Conservation (phyloP, 2,113 vertebrate genomes). For the Pyrgilauda ruficollis region DNA sequence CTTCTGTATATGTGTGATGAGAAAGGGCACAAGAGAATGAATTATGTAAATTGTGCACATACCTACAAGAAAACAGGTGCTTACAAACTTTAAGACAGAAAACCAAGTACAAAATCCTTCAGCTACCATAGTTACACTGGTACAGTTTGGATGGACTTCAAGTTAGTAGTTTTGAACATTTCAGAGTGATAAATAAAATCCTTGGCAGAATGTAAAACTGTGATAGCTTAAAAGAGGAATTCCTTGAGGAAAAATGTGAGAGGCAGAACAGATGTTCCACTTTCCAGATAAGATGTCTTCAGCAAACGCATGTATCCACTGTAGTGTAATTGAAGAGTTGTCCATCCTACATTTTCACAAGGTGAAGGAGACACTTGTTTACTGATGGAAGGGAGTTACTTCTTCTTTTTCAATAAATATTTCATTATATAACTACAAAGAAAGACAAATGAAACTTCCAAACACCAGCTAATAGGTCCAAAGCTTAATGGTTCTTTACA, state of each 20-base stretch:
- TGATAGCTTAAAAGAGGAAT: conserved; percentile 14
- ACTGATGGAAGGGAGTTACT: conserved; percentile 18
- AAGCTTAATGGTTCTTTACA: conserved; percentile 50
- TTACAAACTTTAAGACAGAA: neutral
- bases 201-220: neutral
- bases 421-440: conserved; percentile 32
- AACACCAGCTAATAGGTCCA: conserved; percentile 31
- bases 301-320: neutral
- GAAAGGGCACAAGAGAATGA: neutral
- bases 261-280: conserved; percentile 21
- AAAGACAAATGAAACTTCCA: conserved; percentile 20
- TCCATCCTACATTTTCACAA: conserved; percentile 27
- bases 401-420: conserved; percentile 47
- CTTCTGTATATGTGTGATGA: neutral
- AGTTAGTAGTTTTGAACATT: neutral
- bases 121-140: neutral
- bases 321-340: neutral
- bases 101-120: neutral
- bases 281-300: neutral
- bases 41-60: neutral
- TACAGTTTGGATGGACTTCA: neutral
- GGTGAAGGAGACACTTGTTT: conserved; percentile 10
- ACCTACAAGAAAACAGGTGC: neutral
- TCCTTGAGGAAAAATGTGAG: conserved; percentile 44
- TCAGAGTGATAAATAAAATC: conserved; percentile 36